Evolutionary conservation across 2,888 invertebrate species (phyloP), one percentile per base, ranked within the genome.

Genomic region (Phania funesta): DNA sequence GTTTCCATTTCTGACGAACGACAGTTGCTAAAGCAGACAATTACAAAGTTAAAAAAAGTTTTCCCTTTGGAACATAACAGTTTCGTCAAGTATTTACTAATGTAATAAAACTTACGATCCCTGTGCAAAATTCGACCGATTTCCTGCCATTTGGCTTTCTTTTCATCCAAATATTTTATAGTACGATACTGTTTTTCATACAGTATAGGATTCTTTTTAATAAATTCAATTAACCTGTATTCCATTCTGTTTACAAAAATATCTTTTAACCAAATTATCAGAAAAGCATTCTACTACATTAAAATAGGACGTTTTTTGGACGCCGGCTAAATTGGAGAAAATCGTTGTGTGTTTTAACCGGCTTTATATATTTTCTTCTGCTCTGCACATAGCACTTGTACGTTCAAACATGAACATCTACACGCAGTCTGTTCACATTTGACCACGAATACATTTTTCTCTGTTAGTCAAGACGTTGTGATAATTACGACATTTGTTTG

Each of bases 151-250:
- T 78, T 82, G 3, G 54, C 68, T 4, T 70, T 68, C 35, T 77
- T 77, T 3, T 64, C 54, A 3, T 82, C 74, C 4, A 64, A 44
- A 24, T 52, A 78, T 13, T 64, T 68, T 20, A 74, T 13, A 2
- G 62, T 58, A 6, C 82, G 82, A 65, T 64, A 82, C 46, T 82
- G 73, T 46, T 78, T 77, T 46, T 82, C 82, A 29, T 82, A 82
- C 6, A 82, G 26, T 20, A 82, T 13, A 3, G 82, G 82, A 70
- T 78, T 82, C 1, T 68, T 68, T 82, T 74, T 64, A 16, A 82
- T 32, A 56, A 65, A 82, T 9, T 82, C 82, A 41, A 82, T 78
- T 35, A 82, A 68, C 48, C 22, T 68, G 24, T 70, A 74, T 50
- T 82, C 82, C 82, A 82, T 82, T 70, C 22, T 82, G 16, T 8